phyloP scores from a whole-genome alignment of 1,140 invertebrate genomes.

The Ylistrum balloti region DNA sequence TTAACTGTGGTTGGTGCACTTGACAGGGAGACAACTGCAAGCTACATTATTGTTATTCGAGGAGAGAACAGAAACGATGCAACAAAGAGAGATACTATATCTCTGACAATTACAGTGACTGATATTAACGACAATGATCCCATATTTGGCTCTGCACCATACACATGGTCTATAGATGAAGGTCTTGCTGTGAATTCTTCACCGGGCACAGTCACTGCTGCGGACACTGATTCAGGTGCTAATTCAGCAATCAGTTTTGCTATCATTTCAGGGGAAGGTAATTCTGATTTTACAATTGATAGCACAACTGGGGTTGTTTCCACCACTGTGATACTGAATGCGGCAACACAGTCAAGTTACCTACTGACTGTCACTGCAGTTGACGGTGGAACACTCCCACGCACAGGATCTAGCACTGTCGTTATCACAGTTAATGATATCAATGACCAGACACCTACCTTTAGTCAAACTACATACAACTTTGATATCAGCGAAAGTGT shows the following conservation, averaged over 20 bases:
- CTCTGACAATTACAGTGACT: conserved; percentile 77
- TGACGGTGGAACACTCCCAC: conserved; percentile 93
- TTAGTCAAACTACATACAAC: conserved; percentile 83
- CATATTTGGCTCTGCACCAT: conserved; percentile 85
- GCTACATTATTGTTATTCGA: conserved; percentile 57
- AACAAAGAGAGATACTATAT: conserved; percentile 56
- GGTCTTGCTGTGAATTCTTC: conserved; percentile 94
- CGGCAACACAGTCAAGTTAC: conserved; percentile 91
- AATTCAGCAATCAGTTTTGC: conserved; percentile 90
- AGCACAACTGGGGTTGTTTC: conserved; percentile 94
- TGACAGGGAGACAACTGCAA: conserved; percentile 65
- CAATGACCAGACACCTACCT: conserved; percentile 95
- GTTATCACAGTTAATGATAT: conserved; percentile 95
- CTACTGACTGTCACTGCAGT: conserved; percentile 94
- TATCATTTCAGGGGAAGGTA: conserved; percentile 80
- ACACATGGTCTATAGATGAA: conserved; percentile 71
- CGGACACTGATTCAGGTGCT: conserved; percentile 95
- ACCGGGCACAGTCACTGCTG: conserved; percentile 94
- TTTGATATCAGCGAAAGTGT: conserved; percentile 94
- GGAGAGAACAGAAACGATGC: conserved; percentile 83
- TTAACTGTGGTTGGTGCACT: conserved; percentile 63
- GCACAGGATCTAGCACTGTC: conserved; percentile 96
- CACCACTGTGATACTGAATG: conserved; percentile 91
- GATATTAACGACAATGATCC: conserved; percentile 97
- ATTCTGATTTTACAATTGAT: conserved; percentile 92